These are phyloP conservation scores for Acipenser oxyrinchus DNA, from an alignment of 2,797 vertebrate genomes.

Conservation along the genomic window DNA sequence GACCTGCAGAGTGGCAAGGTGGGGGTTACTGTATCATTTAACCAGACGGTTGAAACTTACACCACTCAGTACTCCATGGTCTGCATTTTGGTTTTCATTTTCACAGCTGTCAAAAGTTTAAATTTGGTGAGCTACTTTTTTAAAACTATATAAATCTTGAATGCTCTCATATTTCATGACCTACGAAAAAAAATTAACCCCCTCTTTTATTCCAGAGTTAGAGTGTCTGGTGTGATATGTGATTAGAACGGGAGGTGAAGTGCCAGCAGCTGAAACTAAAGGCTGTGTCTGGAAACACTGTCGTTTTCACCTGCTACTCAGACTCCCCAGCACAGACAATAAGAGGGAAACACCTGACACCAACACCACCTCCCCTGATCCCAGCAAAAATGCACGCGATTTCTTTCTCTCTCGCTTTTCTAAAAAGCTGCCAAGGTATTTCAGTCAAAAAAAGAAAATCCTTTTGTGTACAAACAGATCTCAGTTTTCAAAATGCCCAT, in stretches of 20 bases:
- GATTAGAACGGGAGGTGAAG: conserved; percentile 28
- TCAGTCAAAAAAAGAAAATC: conserved; percentile 24
- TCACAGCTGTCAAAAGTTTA: no score
- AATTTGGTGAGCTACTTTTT: no score
- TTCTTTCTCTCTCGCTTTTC: no score
- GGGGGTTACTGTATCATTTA: no score
- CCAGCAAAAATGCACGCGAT: conserved; percentile 33
- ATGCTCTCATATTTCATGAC: no score
- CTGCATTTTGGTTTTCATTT: no score
- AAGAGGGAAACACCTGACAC: conserved; percentile 42
- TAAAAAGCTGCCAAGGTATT: conserved; percentile 18
- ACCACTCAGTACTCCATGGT: no score
- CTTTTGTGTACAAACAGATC: conserved; percentile 24
- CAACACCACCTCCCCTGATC: conserved; percentile 43
- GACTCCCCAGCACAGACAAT: conserved; percentile 36
- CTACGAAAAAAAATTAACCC: no score
- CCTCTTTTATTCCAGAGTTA: conserved; percentile 14
- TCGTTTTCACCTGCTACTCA: conserved; percentile 43
- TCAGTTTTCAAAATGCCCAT: conserved; percentile 23
- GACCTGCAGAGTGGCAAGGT: no score
- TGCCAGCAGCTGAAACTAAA: conserved; percentile 9
- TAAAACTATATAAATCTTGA: no score
- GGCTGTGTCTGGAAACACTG: conserved; percentile 15
- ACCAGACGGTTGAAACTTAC: no score
- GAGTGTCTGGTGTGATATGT: conserved; percentile 29